These are phyloP conservation scores for Tuta absoluta DNA, from an alignment of 2,888 invertebrate species.

Conservation along the genomic window DNA sequence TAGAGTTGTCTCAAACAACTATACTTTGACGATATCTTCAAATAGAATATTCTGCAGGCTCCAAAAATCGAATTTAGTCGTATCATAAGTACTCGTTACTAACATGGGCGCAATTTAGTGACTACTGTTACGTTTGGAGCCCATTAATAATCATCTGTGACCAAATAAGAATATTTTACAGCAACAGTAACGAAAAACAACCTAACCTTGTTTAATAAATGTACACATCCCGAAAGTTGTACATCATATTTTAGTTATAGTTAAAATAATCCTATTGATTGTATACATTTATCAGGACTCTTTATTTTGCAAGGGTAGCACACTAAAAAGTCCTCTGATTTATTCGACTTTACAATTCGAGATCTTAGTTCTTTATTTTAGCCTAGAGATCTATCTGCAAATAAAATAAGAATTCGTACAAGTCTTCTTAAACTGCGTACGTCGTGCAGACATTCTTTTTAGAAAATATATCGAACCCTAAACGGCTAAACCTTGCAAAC, in stretches of 20 bases:
- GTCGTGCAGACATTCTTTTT: no score
- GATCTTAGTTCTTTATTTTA: no score
- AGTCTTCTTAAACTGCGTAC: no score
- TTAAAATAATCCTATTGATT: background rate
- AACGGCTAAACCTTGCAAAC: no score
- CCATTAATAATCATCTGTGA: constrained; percentile 17
- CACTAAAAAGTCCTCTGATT: background rate
- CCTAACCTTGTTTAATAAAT: background rate
- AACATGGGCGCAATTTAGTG: constrained; percentile 28
- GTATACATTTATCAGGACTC: background rate
- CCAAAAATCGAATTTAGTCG: constrained; percentile 18
- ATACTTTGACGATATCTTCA: background rate
- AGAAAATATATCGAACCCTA: no score
- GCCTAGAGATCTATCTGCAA: no score
- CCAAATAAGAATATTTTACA: constrained; percentile 16
- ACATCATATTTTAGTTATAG: constrained; percentile 3
- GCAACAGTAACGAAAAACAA: background rate
- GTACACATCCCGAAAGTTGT: constrained; percentile 17
- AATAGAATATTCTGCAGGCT: constrained; percentile 14
- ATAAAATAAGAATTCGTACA: no score
- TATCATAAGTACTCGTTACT: constrained; percentile 30
- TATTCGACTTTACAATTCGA: no score
- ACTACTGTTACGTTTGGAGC: constrained; percentile 24
- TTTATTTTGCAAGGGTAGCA: background rate
- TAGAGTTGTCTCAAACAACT: background rate